Evolutionary conservation across 2,888 invertebrate species (phyloP), one percentile per base, ranked within the genome.

Genomic region (Eupithecia subfuscata): DNA sequence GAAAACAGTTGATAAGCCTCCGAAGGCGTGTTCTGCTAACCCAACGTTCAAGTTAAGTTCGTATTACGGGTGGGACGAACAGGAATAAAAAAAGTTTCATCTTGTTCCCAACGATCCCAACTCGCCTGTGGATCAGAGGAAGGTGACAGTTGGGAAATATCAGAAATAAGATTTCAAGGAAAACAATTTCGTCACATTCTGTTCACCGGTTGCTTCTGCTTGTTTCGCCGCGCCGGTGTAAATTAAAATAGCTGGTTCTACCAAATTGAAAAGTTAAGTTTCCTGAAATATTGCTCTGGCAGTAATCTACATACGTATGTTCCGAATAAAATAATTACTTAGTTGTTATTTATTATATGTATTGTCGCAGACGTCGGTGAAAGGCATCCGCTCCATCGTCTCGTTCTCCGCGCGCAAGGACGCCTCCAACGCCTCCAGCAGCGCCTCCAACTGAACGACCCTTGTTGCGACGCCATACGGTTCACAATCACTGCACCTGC

Each of bases 361-460:
- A 16, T 45, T 8, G n/a, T 9, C n/a, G 52, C 96, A 98, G 97
- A 97, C 97, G 70, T 98, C 97, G 69, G 97, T 98, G 74, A 97
- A 97, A 93, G 97, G 97, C 6, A 97, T 98, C 82, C 96, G 97
- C 76, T 97, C 97, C 69, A 98, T 98, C 85, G 98, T 98, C 40
- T 97, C 97, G 52, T 98, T 98, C 92, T 96, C 97, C 18, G 96
- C 95, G 40, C 94, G 97, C 73, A 97, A 97, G 88, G 97, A 97
- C 81, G 95, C 96, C 40, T 8, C 11, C 40, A 40, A 40, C 40
- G 1, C 9, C 9, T 7, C 37, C 37, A 37, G 37, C 37, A 37
- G 37, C 0, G 64, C 80, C 18, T 75, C 79, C 14, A 82, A 82
- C 74, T 82, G 79, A 80, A 75, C 8, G 48, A 48, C 8, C 68